phyloP scores from a whole-genome alignment of 2,113 vertebrate genomes.

The Cyanocitta stelleri region DNA sequence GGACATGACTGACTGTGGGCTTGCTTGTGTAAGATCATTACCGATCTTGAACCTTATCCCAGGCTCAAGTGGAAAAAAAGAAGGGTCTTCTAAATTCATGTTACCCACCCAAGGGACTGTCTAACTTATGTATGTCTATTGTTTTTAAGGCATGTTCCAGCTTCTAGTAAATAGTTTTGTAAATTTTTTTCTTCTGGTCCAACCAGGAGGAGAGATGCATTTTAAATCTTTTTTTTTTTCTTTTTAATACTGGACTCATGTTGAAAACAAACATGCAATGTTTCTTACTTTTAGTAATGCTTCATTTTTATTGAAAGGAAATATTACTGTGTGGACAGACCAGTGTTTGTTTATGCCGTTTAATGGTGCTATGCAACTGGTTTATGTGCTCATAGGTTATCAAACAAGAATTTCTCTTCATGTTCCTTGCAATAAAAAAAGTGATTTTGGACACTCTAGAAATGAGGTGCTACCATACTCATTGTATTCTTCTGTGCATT shows the following conservation, averaged over 20 bases:
- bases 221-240: neutral
- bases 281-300: neutral
- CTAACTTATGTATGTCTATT: neutral
- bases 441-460: slow-evolving; percentile 60
- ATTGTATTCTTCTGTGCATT: slow-evolving; percentile 48
- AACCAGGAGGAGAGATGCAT: neutral
- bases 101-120: neutral
- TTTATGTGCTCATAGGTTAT: slow-evolving; percentile 41
- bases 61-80: neutral
- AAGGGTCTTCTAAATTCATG: neutral
- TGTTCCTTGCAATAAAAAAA: slow-evolving; percentile 38
- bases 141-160: neutral
- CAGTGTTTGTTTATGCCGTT: neutral
- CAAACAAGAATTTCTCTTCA: neutral
- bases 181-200: neutral
- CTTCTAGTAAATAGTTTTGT: neutral
- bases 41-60: neutral
- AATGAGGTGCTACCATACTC: slow-evolving; percentile 67
- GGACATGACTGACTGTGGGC: neutral
- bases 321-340: neutral
- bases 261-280: neutral
- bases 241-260: neutral
- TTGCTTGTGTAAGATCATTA: neutral
- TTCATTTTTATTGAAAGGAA: neutral
- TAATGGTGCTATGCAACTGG: slow-evolving; percentile 15